Evolutionary conservation across 2,113 vertebrate genomes (phyloP), one percentile per base, ranked within the genome.

Genomic region (Ciconia maguari): DNA sequence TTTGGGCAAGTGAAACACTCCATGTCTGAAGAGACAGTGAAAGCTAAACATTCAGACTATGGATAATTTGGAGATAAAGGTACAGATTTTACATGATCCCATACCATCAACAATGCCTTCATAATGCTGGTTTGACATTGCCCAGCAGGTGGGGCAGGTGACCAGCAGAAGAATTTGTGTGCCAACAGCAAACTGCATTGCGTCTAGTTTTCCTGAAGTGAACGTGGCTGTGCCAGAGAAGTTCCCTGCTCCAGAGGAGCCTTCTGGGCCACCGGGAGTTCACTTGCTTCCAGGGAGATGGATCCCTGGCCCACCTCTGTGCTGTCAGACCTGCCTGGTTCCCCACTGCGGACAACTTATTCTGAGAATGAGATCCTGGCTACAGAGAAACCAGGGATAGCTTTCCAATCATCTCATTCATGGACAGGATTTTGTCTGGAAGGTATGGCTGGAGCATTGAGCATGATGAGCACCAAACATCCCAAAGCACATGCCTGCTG

Each of bases 171-270:
- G 22, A 65, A 36, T 32, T 55, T 30, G 3, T 9, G 3, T 41
- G 49, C 30, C 4, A 2, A 75, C 61, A 82, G 44, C 44, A 58
- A 87, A 60, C 22, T 51, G 51, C 61, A 51, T 36, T 38, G 5
- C 1, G 1, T 38, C 38, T 4, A 0, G 16, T 65, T 83, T 86
- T 89, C 10, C 57, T 42, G n/a, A 27, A 25, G 16, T 15, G 13
- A 83, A 36, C 0, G 0, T 0, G 0, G 0, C 14, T 26, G 24
- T 61, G 20, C 26, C 2, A 7, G 30, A 68, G 62, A 77, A 68
- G 32, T 15, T 30, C 36, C 7, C 17, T 60, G 24, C 54, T 83
- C n/a, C 42, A 36, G 38, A 55, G n/a, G 42, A 80, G 26, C 68
- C 32, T 71, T 64, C 66, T 51, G 11, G 17, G 25, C 38, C 66